Conservation (phyloP, 2,797 vertebrate genomes). For the Tragopan temminckii region DNA sequence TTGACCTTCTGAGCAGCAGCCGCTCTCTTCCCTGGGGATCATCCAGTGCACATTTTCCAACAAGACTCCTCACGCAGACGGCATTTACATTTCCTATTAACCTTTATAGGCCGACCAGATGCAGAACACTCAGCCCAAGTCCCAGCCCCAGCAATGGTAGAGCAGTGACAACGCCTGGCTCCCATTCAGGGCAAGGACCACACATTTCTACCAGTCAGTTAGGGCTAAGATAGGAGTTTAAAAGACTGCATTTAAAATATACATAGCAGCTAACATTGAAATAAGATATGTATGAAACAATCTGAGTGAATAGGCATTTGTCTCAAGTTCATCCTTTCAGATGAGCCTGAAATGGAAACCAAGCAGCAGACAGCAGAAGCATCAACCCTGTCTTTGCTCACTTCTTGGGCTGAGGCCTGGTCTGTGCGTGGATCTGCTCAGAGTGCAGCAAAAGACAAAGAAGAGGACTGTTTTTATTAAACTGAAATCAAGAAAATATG, state of each 20-base stretch:
- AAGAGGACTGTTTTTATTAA: not conserved
- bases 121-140: not conserved
- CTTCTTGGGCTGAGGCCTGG: not conserved
- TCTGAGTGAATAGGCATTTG: not conserved
- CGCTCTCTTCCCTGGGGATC: fast-evolving
- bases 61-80: not conserved
- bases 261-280: not conserved
- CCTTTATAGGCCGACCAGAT: not conserved
- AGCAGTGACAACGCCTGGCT: fast-evolving
- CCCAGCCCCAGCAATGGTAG: not conserved
- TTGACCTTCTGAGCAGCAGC: not conserved
- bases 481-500: not conserved
- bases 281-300: not conserved
- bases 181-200: not conserved
- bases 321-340: not conserved
- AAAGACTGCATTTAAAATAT: not conserved
- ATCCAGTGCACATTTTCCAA: not conserved
- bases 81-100: not conserved
- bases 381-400: not conserved
- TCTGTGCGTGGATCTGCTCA: not conserved
- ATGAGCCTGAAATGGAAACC: not conserved
- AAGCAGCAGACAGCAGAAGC: not conserved
- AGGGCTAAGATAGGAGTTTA: not conserved
- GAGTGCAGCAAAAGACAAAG: not conserved
- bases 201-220: not conserved